Conservation (phyloP, 2,888 invertebrate species). For the Celastrina argiolus region DNA sequence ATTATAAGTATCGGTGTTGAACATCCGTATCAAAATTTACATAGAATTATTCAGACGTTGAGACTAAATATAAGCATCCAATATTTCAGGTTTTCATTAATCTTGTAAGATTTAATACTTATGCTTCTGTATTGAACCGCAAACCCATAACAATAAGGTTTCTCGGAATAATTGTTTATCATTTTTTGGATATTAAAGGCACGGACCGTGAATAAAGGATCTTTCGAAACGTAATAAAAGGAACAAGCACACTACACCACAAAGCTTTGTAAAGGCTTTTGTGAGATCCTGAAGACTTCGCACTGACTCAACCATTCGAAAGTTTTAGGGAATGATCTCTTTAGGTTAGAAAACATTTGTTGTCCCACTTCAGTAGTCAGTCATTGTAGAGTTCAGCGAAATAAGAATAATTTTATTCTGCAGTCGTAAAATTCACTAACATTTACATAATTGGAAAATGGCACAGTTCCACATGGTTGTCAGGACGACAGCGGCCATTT, state of each 20-base stretch:
- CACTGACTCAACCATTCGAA: background rate
- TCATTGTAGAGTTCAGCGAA: background rate
- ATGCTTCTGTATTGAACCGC: background rate
- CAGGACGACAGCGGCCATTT: background rate
- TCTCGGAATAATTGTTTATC: background rate
- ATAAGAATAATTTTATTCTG: background rate
- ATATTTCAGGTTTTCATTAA: no score
- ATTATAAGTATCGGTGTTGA: no score
- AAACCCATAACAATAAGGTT: background rate
- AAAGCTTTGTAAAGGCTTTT: conserved; percentile 13
- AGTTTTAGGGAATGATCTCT: background rate
- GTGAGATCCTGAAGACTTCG: conserved; percentile 10
- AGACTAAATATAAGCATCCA: no score
- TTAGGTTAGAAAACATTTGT: background rate
- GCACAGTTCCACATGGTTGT: background rate
- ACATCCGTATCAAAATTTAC: no score
- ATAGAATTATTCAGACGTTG: no score
- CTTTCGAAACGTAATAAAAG: conserved; percentile 12
- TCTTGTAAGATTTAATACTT: no score
- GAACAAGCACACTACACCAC: background rate
- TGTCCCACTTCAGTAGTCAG: background rate
- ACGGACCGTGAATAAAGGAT: background rate
- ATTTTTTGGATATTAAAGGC: background rate
- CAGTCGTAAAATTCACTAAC: background rate
- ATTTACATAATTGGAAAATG: background rate